Percentiles rank a stretch among this genome's conserved stretches.
These are phyloP conservation scores for Agelastica alni DNA, from an alignment of 2,888 invertebrate species.

Conservation along the genomic window DNA sequence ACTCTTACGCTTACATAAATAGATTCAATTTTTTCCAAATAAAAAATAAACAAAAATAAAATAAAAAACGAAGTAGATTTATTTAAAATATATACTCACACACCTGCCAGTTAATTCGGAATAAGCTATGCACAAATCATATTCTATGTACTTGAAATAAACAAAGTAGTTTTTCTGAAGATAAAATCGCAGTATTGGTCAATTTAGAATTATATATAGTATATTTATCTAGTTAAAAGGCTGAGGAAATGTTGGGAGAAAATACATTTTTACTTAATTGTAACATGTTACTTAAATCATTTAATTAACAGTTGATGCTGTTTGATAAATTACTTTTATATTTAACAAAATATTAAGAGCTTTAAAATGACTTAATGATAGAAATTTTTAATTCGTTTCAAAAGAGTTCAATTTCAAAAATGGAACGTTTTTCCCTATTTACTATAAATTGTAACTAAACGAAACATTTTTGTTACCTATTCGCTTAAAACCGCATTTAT, in stretches of 20 bases:
- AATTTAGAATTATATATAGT: slow-evolving; percentile 14
- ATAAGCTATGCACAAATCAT: slow-evolving; percentile 35
- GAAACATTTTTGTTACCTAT: too few relatives aligned
- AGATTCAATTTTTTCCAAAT: neutral
- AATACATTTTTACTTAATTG: neutral
- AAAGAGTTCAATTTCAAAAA: too few relatives aligned
- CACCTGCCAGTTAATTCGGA: slow-evolving; percentile 34
- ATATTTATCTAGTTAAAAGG: slow-evolving; percentile 1
- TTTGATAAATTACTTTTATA: too few relatives aligned
- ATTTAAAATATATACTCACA: slow-evolving; percentile 26
- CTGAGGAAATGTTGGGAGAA: neutral
- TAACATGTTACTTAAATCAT: too few relatives aligned
- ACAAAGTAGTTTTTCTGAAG: slow-evolving; percentile 7
- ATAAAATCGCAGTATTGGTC: slow-evolving; percentile 12
- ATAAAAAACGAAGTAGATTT: slow-evolving; percentile 4
- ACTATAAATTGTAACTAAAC: too few relatives aligned
- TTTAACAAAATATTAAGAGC: too few relatives aligned
- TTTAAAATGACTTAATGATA: too few relatives aligned
- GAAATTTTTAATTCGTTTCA: too few relatives aligned
- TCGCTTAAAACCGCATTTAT: too few relatives aligned
- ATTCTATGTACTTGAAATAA: slow-evolving; percentile 35
- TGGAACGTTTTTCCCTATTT: too few relatives aligned
- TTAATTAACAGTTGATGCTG: too few relatives aligned
- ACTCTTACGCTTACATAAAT: slow-evolving; percentile 1
- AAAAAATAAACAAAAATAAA: neutral